These are phyloP conservation scores for Erpobdella octoculata DNA, from an alignment of 2,888 invertebrate species.

Conservation along the genomic window DNA sequence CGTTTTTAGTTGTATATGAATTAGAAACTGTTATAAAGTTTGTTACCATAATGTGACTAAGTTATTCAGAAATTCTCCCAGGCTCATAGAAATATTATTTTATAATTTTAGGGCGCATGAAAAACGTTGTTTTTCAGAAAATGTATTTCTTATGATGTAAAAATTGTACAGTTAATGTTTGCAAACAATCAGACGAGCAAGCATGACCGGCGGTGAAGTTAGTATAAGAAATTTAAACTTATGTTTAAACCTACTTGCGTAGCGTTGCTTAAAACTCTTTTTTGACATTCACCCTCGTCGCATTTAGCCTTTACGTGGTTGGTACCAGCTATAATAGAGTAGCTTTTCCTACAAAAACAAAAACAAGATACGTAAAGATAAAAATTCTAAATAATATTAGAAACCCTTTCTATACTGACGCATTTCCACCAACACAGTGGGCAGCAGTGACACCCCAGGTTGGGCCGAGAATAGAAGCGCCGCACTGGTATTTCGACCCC, in stretches of 20 bases:
- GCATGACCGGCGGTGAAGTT: no score
- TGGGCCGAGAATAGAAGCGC: conserved; percentile 23
- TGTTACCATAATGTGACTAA: no score
- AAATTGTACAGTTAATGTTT: background rate
- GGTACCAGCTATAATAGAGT: conserved; percentile 8
- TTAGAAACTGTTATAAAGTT: no score
- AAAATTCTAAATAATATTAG: no score
- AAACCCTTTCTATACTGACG: conserved; percentile 15
- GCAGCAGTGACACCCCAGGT: conserved; percentile 29
- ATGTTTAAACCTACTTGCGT: background rate
- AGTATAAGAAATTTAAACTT: no score
- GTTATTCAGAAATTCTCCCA: no score
- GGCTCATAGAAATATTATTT: no score
- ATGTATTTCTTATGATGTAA: background rate
- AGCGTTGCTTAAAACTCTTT: background rate
- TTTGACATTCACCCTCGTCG: background rate
- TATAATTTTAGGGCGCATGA: background rate
- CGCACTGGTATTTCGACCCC: conserved; percentile 20
- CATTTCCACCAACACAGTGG: conserved; percentile 29
- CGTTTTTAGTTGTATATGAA: no score
- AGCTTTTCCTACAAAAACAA: background rate
- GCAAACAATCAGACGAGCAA: no score
- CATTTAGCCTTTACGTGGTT: background rate
- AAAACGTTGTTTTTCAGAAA: background rate
- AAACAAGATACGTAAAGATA: no score